A percentile compares a stretch with the other conserved stretches of the same genome.
Conservation (phyloP, 2,888 invertebrate genomes). For the Brachypterus glaber region DNA sequence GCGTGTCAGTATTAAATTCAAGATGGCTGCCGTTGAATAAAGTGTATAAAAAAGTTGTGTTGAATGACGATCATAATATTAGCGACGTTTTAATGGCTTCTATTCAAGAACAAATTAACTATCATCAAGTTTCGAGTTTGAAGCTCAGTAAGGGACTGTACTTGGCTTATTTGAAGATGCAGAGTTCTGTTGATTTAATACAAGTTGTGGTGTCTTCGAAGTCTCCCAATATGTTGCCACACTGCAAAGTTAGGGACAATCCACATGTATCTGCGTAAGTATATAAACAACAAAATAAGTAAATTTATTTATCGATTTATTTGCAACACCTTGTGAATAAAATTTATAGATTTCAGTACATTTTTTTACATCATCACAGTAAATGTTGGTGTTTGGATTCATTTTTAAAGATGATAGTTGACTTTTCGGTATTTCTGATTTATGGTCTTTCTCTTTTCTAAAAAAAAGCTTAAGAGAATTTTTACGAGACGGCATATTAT, state of each 20-base stretch:
- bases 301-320: too few relatives aligned
- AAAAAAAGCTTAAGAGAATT: too few relatives aligned
- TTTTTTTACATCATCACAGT: too few relatives aligned
- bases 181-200: constrained; percentile 90
- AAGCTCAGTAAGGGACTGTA: constrained; percentile 83
- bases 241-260: constrained; percentile 86
- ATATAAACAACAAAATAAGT: constrained; percentile 10
- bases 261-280: constrained; percentile 91
- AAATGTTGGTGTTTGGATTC: too few relatives aligned
- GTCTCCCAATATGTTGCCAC: constrained; percentile 90
- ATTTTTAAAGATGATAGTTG: too few relatives aligned
- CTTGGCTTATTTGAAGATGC: constrained; percentile 91
- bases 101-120: constrained; percentile 68
- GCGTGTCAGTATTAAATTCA: constrained; percentile 80
- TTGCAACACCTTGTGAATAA: too few relatives aligned
- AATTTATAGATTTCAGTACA: too few relatives aligned
- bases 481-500: too few relatives aligned
- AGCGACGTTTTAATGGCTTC: constrained; percentile 79
- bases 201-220: constrained; percentile 87
- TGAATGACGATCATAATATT: constrained; percentile 66
- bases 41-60: constrained; percentile 56
- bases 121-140: constrained; percentile 72
- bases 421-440: too few relatives aligned
- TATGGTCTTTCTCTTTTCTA: too few relatives aligned
- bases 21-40: constrained; percentile 87